Base-by-base conservation (phyloP, 2,888 invertebrate species). In the Oxyscelio sp. region DNA sequence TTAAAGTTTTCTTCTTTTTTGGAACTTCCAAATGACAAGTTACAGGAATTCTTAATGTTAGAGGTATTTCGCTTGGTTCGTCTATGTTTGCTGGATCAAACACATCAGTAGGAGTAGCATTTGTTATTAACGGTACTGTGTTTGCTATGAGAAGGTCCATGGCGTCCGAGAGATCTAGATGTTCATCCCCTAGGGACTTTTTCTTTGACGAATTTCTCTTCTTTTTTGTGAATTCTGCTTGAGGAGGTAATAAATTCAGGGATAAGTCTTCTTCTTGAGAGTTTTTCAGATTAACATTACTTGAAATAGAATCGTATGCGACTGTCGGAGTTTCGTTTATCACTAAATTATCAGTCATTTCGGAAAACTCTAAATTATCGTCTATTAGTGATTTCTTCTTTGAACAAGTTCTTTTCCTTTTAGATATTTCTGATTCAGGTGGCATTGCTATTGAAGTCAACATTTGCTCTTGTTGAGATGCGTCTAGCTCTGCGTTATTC, bases 281-380 rank as follows among this genome's bases (percentile, higher is more conserved):
- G n/a, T 34, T 24, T 19, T 17, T n/a, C n/a, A 6, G 43, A 50
- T 50, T 21, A 17, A 45, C 45, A 4, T 22, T 27, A 27, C 6
- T 27, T 27, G 27, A 27, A 27, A 27, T 6, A 27, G 4, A 4
- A 27, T 27, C 27, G 6, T 27, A 4, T 27, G 27, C 27, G 4
- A 27, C 4, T 27, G 27, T 6, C 6, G 27, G 4, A 40, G 9
- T 13, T 15, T 34, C 1, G 68, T 71, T 61, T 81, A 83, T 50
- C 68, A 43, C 6, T 61, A 78, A 27, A 59, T 15, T 31, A 86
- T 81, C 71, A 0, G 66, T 17, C 11, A 48, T 63, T 13, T 65
- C 82, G 40, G 52, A 61, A 13, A 74, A 63, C n/a, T 65, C 22
- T 8, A 65, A 34, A 22, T 56, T 21, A n/a, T 63, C 21, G 8